Evolutionary conservation across 1,140 invertebrate species (phyloP).

Genomic region (Neoseiulus cucumeris): DNA sequence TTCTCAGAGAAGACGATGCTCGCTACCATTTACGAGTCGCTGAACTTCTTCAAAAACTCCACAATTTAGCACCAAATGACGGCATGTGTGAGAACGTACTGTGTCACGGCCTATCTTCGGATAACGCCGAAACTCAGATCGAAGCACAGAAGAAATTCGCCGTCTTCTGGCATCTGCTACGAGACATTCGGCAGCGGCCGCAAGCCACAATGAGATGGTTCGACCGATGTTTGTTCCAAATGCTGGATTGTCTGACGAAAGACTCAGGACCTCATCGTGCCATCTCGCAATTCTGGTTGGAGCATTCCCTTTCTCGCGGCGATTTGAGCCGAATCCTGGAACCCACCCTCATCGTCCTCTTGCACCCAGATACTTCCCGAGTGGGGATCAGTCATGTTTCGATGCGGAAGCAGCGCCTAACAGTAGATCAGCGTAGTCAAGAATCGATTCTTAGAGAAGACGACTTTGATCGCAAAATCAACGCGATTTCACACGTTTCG

Average conservation of each 20-base stretch:
- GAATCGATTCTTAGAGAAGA: slow-evolving; percentile 10
- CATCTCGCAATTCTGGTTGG: slow-evolving; percentile 47
- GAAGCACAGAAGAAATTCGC: slow-evolving; percentile 51
- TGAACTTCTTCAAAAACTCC: slow-evolving; percentile 45
- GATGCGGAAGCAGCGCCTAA: slow-evolving; percentile 36
- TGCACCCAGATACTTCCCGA: slow-evolving; percentile 58
- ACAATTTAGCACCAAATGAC: slow-evolving; percentile 40
- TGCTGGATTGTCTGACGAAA: slow-evolving; percentile 52
- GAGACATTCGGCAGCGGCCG: slow-evolving; percentile 35
- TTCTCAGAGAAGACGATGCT: slow-evolving; percentile 37
- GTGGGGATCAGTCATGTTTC: slow-evolving; percentile 65
- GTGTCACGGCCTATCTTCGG: slow-evolving; percentile 32
- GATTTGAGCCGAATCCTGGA: slow-evolving; percentile 57
- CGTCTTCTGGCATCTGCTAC: slow-evolving; percentile 53
- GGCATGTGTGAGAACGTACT: slow-evolving; percentile 46
- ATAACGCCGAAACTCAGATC: slow-evolving; percentile 30
- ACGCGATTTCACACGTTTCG: slow-evolving; percentile 63
- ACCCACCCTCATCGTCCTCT: slow-evolving; percentile 51
- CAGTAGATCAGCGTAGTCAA: slow-evolving; percentile 19
- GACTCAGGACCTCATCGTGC: slow-evolving; percentile 46
- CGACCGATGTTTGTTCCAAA: slow-evolving; percentile 46
- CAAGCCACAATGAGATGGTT: slow-evolving; percentile 33
- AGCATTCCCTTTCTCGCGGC: slow-evolving; percentile 47
- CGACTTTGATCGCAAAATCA: slow-evolving; percentile 41
- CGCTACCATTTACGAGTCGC: slow-evolving; percentile 40